Evolutionary conservation across 2,797 vertebrate species (phyloP).

Genomic region (Pangasius macronema): DNA sequence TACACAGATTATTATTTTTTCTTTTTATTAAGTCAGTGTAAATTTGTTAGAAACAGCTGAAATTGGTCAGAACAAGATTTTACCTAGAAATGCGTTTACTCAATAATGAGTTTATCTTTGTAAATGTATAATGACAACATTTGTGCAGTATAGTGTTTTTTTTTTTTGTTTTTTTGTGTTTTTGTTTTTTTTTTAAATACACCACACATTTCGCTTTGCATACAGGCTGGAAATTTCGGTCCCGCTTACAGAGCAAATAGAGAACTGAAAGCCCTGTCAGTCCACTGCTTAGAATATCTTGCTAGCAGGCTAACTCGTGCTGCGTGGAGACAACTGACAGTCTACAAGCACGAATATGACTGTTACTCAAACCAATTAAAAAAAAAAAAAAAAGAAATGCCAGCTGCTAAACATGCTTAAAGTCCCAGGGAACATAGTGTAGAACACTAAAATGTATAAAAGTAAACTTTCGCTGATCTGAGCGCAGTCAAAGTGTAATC

Average conservation of each 20-base stretch:
- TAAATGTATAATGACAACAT: neutral
- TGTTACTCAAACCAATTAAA: neutral
- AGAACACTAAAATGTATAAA: neutral
- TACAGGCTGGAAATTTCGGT: neutral
- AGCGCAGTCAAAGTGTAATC: conserved; percentile 3
- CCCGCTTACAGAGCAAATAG: neutral
- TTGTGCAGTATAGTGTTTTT: neutral
- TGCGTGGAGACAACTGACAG: neutral
- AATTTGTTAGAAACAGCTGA: neutral
- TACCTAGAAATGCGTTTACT: neutral
- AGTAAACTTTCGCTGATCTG: neutral
- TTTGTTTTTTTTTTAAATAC: neutral
- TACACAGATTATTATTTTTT: neutral
- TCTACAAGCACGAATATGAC: neutral
- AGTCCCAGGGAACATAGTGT: neutral
- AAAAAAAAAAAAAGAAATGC: neutral
- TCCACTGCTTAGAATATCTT: neutral
- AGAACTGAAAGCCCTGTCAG: conserved; percentile 15
- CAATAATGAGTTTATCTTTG: neutral
- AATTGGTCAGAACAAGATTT: neutral
- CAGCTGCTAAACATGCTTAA: neutral
- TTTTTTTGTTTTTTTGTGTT: neutral
- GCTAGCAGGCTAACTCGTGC: neutral
- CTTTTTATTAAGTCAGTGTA: neutral
- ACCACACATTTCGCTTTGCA: neutral